Evolutionary conservation across 2,888 invertebrate genomes (phyloP), one percentile per base, ranked within the genome.

Genomic region (Tyria jacobaeae): DNA sequence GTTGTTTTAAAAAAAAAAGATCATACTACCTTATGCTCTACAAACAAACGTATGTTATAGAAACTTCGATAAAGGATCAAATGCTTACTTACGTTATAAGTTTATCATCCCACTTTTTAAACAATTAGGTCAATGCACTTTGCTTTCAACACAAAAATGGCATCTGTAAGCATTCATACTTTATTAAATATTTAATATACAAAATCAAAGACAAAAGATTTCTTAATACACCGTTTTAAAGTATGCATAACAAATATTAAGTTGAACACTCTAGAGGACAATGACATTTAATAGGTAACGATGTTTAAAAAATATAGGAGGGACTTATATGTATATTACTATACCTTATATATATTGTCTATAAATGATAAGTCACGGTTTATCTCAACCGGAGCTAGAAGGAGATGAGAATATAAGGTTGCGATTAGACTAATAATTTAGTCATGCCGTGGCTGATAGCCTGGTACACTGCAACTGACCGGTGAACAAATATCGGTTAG

Each of bases 111-210:
- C 17, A 31, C 31, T 39, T 34, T 21, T 44, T 21, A 44, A 55
- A 55, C 55, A 55, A 44, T 54, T 54, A 89, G 84, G 87, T 86
- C 86, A 73, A 63, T 81, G 81, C 86, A 87, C 79, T 85, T 88
- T 81, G 79, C 52, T 74, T 60, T 54, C 52, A 39, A 66, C 76
- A 79, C 71, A 76, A 79, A 78, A 62, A 73, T 24, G n/a, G 2
- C 34, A 56, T n/a, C 47, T 56, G 25, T 48, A 25, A 24, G 35
- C 35, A 56, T 56, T 17, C 25, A 37, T n/a, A 35, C 25, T 53
- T 17, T 35, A 47, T 53, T 44, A 48, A 57, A 59, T 64, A 44
- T 62, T 57, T 55, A 58, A 25, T 39, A 56, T 60, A 51, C 35
- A 58, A 50, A 63, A 44, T 61, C 49, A 47, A 35, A 62, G 21